Evolutionary conservation across 2,797 vertebrate species (phyloP).

Genomic region (Hoplostethus atlanticus): DNA sequence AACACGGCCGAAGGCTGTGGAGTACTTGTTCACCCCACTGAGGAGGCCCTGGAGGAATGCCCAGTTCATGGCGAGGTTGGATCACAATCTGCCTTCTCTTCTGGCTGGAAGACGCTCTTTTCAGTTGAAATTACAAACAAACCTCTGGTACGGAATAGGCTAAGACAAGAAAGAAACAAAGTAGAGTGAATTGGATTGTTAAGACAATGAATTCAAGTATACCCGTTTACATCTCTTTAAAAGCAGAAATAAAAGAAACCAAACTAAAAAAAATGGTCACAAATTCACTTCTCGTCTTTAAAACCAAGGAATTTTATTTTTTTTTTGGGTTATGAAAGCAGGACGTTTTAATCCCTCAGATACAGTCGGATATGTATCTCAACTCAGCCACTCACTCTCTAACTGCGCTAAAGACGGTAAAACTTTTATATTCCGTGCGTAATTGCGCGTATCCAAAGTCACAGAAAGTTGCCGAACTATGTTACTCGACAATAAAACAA

Average conservation of each 20-base stretch:
- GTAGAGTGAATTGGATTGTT: neutral
- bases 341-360: neutral
- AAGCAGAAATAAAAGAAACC: neutral
- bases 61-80: slow-evolving; percentile 92
- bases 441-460: slow-evolving; percentile 27
- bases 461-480: neutral
- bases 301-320: accelerated
- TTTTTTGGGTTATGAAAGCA: neutral
- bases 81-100: slow-evolving; percentile 56
- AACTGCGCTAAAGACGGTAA: neutral
- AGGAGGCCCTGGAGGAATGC: slow-evolving; percentile 90
- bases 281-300: accelerated
- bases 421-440: slow-evolving; percentile 26
- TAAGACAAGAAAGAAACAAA: neutral
- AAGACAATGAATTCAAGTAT: too few species aligned
- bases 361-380: neutral
- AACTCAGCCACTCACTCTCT: neutral
- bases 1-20: slow-evolving; percentile 94
- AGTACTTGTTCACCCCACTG: slow-evolving; percentile 94
- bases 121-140: slow-evolving; percentile 26
- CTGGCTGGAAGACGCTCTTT: slow-evolving; percentile 45
- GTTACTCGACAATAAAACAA: neutral
- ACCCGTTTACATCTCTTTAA: neutral
- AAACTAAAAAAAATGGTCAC: neutral
- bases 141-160: slow-evolving; percentile 3